phyloP scores from a whole-genome alignment of 2,113 vertebrate species.

The human region DNA sequence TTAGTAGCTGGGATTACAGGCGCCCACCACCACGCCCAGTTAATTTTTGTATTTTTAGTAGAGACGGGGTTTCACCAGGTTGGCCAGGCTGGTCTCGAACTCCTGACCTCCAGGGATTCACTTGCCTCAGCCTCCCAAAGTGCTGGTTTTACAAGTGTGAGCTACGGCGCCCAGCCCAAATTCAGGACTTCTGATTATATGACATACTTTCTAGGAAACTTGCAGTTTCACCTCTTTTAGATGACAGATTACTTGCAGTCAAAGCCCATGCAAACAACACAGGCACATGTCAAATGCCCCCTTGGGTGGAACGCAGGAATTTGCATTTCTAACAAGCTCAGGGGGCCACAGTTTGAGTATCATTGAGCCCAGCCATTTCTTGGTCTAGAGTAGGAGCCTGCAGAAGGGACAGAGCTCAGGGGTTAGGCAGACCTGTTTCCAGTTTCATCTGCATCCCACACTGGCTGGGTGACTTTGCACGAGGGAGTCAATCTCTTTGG shows the following conservation, averaged over 20 bases:
- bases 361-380: not conserved
- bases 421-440: not conserved
- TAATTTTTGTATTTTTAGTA: no score
- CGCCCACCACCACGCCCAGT: no score
- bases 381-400: not conserved
- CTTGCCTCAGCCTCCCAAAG: no score
- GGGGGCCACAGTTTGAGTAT: not conserved
- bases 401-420: not conserved
- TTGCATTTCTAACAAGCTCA: not conserved
- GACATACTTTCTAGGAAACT: not conserved
- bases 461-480: not conserved
- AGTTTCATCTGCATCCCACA: not conserved
- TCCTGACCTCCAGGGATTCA: no score
- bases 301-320: not conserved
- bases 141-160: no score
- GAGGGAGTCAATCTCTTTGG: not conserved
- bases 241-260: not conserved
- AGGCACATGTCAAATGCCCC: not conserved
- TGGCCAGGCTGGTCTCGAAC: no score
- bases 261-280: not conserved
- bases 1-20: no score
- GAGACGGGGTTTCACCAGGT: no score
- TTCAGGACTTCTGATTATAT: not conserved
- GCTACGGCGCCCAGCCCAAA: no score
- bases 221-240: not conserved